Evolutionary conservation across 2,888 invertebrate genomes (phyloP), one percentile per base, ranked within the genome.

Genomic region (Vanessa cardui): DNA sequence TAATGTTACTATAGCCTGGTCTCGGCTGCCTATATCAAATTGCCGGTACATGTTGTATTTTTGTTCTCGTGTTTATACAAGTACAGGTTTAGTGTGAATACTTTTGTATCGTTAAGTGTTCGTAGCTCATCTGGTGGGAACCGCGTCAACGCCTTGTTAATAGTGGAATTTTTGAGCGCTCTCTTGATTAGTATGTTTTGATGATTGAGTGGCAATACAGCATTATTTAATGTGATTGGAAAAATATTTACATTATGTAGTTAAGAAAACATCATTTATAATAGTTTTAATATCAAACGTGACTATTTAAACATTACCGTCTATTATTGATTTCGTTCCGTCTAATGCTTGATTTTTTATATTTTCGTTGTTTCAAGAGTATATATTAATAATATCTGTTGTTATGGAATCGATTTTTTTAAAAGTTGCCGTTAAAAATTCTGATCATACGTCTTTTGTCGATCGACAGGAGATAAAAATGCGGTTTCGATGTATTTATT

Each of bases 391-490:
- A 39, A 12, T 12, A 39, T 12, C 39, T 12, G 9, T 12, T 56
- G 18, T 56, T 56, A 39, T 18, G 33, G 5, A 33, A 56, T 9
- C 26, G 26, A 31, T 31, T 54, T 31, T 66, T 60, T 65, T 45
- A 59, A 80, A 81, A 80, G 78, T 78, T 74, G 71, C 68, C 70
- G 74, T 56, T 75, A 69, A 69, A 78, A 80, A 83, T 87, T 86
- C 83, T 74, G 85, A 85, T 87, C 85, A 83, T 77, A 84, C 78
- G 79, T 83, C 73, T 84, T 80, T 73, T 70, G 73, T 80, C 76
- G 85, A 86, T 87, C 81, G 85, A 81, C 79, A 77, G 69, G 45
- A 80, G 88, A 89, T 89, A 89, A 87, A 81, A 77, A 73, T 83
- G 82, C 81, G 52, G 66, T 81, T 75, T 78, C 62, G 56, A 66